These are phyloP conservation scores for Colletes gigas DNA, from an alignment of 1,140 invertebrate genomes.

Conservation along the genomic window DNA sequence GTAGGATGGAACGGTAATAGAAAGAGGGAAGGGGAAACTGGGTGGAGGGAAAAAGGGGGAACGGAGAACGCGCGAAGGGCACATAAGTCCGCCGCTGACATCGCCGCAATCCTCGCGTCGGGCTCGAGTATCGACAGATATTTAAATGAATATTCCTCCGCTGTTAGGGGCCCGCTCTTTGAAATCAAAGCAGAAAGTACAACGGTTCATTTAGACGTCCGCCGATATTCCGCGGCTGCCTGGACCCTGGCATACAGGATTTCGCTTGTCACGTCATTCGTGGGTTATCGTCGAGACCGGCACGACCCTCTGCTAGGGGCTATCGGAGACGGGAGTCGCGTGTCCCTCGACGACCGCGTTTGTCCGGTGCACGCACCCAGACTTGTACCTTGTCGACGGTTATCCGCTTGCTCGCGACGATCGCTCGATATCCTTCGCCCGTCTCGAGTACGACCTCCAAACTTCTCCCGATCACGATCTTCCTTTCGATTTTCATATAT, in stretches of 20 bases:
- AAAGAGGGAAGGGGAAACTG: conserved; percentile 14
- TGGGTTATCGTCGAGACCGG: conserved; percentile 58
- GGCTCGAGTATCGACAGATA: conserved; percentile 40
- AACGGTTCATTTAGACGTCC: conserved; percentile 79
- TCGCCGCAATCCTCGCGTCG: conserved; percentile 62
- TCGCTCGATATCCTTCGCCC: too few relatives aligned
- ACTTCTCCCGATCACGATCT: too few relatives aligned
- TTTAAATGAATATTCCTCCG: conserved; percentile 65
- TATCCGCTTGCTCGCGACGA: too few relatives aligned
- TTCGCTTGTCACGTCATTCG: conserved; percentile 71
- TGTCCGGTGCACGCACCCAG: conserved; percentile 50
- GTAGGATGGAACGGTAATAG: conserved; percentile 12
- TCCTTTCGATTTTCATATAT: too few relatives aligned
- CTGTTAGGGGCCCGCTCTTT: conserved; percentile 65
- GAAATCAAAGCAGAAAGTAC: conserved; percentile 76
- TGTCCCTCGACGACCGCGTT: conserved; percentile 60
- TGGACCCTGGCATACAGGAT: conserved; percentile 61
- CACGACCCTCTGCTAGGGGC: conserved; percentile 46
- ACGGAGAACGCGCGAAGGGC: conserved; percentile 49
- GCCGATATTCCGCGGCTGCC: conserved; percentile 72
- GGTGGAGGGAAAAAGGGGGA: background rate
- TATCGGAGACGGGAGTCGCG: conserved; percentile 36
- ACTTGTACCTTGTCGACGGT: too few relatives aligned
- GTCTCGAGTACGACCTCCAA: too few relatives aligned
- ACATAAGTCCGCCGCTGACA: conserved; percentile 73